phyloP scores from a whole-genome alignment of 2,888 invertebrate species.

The Heliconius hortense region DNA sequence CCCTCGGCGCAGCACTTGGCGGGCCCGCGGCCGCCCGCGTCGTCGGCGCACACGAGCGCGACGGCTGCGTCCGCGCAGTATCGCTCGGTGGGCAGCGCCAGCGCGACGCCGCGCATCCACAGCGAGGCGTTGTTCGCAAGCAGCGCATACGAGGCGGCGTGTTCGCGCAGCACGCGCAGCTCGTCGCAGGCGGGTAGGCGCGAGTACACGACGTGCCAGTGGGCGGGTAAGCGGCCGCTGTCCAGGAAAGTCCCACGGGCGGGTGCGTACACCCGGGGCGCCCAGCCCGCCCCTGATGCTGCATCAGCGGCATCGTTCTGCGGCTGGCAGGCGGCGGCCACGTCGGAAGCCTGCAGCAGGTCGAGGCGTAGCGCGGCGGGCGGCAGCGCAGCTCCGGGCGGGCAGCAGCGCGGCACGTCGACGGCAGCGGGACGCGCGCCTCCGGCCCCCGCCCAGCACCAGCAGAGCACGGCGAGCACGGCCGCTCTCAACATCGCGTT shows the following conservation, averaged over 20 bases:
- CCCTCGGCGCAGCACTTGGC: constrained; percentile 88
- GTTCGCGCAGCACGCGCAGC: constrained; percentile 64
- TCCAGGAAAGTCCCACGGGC: constrained; percentile 63
- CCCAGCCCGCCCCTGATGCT: constrained; percentile 64
- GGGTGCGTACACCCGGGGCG: constrained; percentile 83
- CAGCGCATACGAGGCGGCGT: constrained; percentile 74
- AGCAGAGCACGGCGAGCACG: constrained; percentile 47
- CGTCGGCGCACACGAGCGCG: constrained; percentile 83
- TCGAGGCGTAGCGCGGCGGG: constrained; percentile 68
- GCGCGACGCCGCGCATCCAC: constrained; percentile 72
- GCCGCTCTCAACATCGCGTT: constrained; percentile 46
- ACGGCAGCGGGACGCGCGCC: constrained; percentile 56
- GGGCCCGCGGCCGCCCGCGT: constrained; percentile 61
- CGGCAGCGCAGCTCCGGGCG: constrained; percentile 51
- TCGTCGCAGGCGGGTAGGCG: constrained; percentile 63
- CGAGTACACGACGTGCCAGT: constrained; percentile 72
- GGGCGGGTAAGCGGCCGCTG: constrained; percentile 67
- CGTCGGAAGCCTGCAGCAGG: constrained; percentile 71
- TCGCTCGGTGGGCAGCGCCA: constrained; percentile 76
- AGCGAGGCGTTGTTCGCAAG: constrained; percentile 86
- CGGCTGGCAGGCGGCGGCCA: constrained; percentile 53
- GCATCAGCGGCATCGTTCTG: constrained; percentile 48
- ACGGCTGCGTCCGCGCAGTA: constrained; percentile 87
- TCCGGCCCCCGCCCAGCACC: constrained; percentile 47
- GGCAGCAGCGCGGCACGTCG: constrained; percentile 62